Evolutionary conservation across 2,888 invertebrate genomes (phyloP).

Genomic region (Tenodera sinensis): DNA sequence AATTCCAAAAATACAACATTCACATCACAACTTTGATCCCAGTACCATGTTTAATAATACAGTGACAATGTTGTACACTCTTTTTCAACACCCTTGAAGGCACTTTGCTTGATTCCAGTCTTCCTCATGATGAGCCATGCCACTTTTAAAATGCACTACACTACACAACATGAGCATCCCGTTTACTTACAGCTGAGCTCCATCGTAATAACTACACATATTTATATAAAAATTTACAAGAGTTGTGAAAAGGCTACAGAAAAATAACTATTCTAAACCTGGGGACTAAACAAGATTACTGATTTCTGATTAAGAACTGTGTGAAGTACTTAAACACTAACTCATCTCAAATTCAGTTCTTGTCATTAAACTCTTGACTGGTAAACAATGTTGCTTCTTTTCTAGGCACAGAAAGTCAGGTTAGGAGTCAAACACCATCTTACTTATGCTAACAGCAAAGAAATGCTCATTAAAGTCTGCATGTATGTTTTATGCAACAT

Average conservation of each 20-base stretch:
- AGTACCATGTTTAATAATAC: not conserved
- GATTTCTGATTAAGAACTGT: too few species aligned
- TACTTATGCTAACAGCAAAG: too few species aligned
- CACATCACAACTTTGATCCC: slow-evolving; percentile 2
- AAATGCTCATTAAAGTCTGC: too few species aligned
- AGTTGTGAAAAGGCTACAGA: not conserved
- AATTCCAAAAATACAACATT: not conserved
- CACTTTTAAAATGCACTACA: not conserved
- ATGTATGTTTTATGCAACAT: too few species aligned
- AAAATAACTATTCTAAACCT: not conserved
- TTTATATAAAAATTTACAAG: not conserved
- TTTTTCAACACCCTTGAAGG: not conserved
- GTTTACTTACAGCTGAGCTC: not conserved
- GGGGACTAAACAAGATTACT: too few species aligned
- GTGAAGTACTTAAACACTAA: too few species aligned
- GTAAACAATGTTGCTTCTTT: too few species aligned
- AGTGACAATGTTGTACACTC: not conserved
- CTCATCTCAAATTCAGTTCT: too few species aligned
- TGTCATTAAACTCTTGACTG: too few species aligned
- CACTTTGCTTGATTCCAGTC: slow-evolving; percentile 3
- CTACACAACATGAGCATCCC: not conserved
- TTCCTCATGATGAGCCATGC: not conserved
- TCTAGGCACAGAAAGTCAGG: too few species aligned
- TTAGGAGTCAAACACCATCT: too few species aligned
- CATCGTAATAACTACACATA: not conserved